Conservation (phyloP, 2,888 invertebrate genomes). For the Piscicola geometra region DNA sequence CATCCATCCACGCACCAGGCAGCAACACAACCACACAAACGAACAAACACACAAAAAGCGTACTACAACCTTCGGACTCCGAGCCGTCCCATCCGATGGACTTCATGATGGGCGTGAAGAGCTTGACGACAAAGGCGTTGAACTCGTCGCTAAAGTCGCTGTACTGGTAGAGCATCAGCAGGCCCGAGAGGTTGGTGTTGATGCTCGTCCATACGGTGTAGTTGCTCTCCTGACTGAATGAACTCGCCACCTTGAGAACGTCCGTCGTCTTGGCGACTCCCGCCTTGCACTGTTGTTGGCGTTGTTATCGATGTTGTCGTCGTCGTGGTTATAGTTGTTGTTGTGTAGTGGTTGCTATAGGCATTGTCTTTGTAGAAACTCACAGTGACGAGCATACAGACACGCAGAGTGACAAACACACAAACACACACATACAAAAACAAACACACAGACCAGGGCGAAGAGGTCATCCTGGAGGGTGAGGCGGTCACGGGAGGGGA, state of each 20-base stretch:
- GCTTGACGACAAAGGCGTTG: constrained; percentile 69
- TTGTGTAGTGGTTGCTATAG: background rate
- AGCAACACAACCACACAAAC: background rate
- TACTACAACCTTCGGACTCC: constrained; percentile 69
- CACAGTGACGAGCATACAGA: no score
- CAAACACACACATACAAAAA: background rate
- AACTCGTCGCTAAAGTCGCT: constrained; percentile 71
- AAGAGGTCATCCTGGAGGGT: constrained; percentile 86
- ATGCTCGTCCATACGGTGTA: constrained; percentile 82
- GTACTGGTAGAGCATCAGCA: constrained; percentile 72
- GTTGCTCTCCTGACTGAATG: constrained; percentile 78
- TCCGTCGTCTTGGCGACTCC: constrained; percentile 75
- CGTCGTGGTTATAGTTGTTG: no score
- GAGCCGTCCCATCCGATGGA: constrained; percentile 80
- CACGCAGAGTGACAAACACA: no score
- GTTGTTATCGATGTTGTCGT: background rate
- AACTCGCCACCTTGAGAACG: constrained; percentile 75
- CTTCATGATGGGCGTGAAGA: constrained; percentile 69
- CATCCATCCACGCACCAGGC: background rate
- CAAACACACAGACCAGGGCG: constrained; percentile 65
- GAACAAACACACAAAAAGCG: background rate
- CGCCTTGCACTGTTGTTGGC: constrained; percentile 59
- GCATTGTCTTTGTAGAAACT: no score
- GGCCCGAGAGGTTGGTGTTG: constrained; percentile 67
- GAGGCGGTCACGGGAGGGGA: constrained; percentile 82